These are phyloP conservation scores for Lomographa bimaculata DNA, from an alignment of 2,888 invertebrate genomes.

Conservation along the genomic window DNA sequence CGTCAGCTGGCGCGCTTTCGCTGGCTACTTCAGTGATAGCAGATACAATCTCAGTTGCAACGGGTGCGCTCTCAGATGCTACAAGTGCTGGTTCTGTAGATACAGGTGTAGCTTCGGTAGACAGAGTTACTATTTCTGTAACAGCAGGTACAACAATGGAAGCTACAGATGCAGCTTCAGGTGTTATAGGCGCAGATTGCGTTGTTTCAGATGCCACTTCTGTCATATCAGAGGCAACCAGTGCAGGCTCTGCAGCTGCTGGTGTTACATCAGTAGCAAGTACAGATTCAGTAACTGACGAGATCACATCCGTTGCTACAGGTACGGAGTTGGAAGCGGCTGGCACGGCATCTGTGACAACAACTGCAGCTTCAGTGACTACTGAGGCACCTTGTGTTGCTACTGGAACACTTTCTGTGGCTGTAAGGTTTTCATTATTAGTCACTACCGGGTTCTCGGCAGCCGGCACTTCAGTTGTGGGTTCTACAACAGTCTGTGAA, in stretches of 20 bases:
- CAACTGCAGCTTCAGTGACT: slow-evolving; percentile 5
- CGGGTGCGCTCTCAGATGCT: slow-evolving; percentile 12
- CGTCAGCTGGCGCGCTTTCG: slow-evolving; percentile 19
- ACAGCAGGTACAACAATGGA: slow-evolving; percentile 5
- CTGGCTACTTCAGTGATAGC: slow-evolving; percentile 1
- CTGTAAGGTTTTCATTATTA: neutral
- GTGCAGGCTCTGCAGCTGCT: slow-evolving; percentile 1
- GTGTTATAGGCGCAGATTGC: slow-evolving; percentile 1
- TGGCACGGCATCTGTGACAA: slow-evolving; percentile 1
- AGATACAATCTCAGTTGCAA: neutral
- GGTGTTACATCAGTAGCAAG: slow-evolving; percentile 1
- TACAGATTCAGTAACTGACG: slow-evolving; percentile 6
- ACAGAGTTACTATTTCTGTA: slow-evolving; percentile 1
- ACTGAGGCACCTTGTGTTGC: slow-evolving; percentile 2
- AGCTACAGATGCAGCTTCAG: neutral
- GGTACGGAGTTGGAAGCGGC: slow-evolving; percentile 8
- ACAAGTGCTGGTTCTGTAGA: slow-evolving; percentile 12
- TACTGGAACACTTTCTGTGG: slow-evolving; percentile 4
- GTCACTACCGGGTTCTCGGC: neutral
- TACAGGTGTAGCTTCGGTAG: slow-evolving; percentile 2
- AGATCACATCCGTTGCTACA: slow-evolving; percentile 8
- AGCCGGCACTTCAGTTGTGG: neutral
- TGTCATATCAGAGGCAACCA: neutral
- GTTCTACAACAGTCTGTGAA: neutral
- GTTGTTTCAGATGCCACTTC: slow-evolving; percentile 10